A percentile compares a stretch with the other conserved stretches of the same genome.
Conservation (phyloP, 2,113 vertebrate species). For the Sebastes fasciatus region DNA sequence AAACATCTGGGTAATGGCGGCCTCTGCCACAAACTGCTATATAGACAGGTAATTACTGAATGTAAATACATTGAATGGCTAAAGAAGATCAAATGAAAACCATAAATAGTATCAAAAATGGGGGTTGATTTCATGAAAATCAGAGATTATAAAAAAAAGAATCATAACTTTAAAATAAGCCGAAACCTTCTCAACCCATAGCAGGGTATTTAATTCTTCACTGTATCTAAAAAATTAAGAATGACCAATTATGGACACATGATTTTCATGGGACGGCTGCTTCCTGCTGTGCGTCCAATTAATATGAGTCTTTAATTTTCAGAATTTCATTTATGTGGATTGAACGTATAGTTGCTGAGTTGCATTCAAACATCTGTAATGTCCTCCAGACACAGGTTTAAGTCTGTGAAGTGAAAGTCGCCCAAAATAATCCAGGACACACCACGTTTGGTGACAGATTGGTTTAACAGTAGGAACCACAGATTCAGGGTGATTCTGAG, state of each 20-base stretch:
- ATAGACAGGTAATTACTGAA: background rate
- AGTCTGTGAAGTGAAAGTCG: background rate
- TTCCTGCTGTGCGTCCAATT: background rate
- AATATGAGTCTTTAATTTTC: background rate
- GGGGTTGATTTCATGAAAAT: background rate
- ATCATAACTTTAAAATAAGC: background rate
- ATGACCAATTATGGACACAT: background rate
- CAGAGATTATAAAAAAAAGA: background rate
- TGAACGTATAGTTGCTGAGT: background rate
- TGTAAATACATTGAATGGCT: too few species aligned
- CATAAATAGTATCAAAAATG: too few species aligned
- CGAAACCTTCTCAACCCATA: background rate
- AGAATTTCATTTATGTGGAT: background rate
- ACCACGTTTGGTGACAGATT: conserved; percentile 25
- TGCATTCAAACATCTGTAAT: background rate
- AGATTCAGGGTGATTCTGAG: conserved; percentile 6
- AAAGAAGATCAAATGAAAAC: too few species aligned
- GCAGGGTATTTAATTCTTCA: background rate
- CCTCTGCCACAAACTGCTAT: too few species aligned
- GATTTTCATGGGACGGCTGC: background rate
- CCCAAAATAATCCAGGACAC: background rate
- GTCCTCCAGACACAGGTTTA: background rate
- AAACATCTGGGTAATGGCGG: background rate
- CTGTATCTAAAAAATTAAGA: background rate
- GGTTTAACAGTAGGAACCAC: conserved; percentile 32